Conservation (phyloP, 1,140 invertebrate genomes). For the Mercenaria mercenaria region DNA sequence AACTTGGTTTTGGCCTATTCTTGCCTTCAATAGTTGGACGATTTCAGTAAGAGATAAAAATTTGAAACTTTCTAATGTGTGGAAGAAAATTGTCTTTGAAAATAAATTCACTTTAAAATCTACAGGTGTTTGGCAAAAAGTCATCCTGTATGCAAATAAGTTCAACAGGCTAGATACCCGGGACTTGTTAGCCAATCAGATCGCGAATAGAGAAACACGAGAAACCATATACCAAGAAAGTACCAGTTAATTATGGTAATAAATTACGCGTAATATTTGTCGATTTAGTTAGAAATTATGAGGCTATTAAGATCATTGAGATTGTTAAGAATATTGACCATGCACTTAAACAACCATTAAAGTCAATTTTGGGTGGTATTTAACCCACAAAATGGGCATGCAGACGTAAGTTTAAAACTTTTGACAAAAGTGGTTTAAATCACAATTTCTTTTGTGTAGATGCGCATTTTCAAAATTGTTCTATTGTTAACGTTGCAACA, state of each 20-base stretch:
- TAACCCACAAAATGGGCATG: background rate
- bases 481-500: background rate
- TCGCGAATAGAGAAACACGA: background rate
- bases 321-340: background rate
- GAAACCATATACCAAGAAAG: background rate
- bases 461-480: background rate
- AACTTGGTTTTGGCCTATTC: too few relatives aligned
- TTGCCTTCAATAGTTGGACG: too few relatives aligned
- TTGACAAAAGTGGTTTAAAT: background rate
- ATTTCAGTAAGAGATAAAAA: conserved; percentile 4
- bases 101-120: conserved; percentile 35
- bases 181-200: conserved; percentile 8
- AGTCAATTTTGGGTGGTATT: background rate
- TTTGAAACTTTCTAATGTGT: conserved; percentile 11
- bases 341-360: background rate
- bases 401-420: background rate
- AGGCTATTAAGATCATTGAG: background rate
- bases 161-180: conserved; percentile 45
- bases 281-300: conserved; percentile 16
- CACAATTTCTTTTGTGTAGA: background rate
- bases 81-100: background rate
- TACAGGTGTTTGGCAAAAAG: conserved; percentile 44
- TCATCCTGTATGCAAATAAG: conserved; percentile 57
- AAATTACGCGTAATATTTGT: conserved; percentile 34
- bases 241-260: conserved; percentile 40